A percentile compares a stretch with the other conserved stretches of the same genome.
Evolutionary conservation across 2,113 vertebrate genomes (phyloP).

Genomic region (Tupaia chinensis): DNA sequence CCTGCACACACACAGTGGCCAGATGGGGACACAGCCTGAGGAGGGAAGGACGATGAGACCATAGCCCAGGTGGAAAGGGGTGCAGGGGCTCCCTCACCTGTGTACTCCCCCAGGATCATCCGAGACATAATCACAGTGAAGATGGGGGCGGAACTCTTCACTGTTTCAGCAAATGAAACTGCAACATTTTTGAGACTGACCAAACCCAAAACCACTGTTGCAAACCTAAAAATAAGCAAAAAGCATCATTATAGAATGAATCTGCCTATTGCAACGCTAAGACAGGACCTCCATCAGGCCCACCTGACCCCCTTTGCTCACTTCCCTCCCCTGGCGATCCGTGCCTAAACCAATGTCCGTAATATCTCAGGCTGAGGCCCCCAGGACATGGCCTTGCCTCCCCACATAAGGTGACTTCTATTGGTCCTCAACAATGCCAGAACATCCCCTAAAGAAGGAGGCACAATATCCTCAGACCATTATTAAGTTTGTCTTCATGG

Average conservation of each 20-base stretch:
- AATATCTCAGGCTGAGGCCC: not conserved
- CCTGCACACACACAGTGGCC: too few species aligned
- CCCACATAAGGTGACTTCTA: not conserved
- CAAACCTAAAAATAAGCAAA: slow-evolving; percentile 89
- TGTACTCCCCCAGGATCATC: slow-evolving; percentile 97
- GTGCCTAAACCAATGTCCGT: not conserved
- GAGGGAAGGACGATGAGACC: too few species aligned
- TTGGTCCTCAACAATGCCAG: not conserved
- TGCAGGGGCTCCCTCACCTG: slow-evolving; percentile 86
- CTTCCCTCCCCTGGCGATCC: accelerated
- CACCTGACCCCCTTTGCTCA: not conserved
- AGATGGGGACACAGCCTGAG: too few species aligned
- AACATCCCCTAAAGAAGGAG: not conserved
- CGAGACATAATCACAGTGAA: slow-evolving; percentile 99
- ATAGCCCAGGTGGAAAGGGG: accelerated
- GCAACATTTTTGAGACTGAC: slow-evolving; percentile 98
- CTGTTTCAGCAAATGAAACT: slow-evolving; percentile 97
- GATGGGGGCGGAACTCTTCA: slow-evolving; percentile 98
- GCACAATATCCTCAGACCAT: accelerated
- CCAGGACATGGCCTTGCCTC: not conserved
- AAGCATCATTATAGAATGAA: too few species aligned
- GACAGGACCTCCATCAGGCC: not conserved
- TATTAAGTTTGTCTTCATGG: accelerated
- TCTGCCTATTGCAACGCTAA: accelerated
- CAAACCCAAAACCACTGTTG: slow-evolving; percentile 95